Conservation (phyloP, 30 jellyfish, hydroid and myxozoan species). For the Hydractinia echinata region DNA sequence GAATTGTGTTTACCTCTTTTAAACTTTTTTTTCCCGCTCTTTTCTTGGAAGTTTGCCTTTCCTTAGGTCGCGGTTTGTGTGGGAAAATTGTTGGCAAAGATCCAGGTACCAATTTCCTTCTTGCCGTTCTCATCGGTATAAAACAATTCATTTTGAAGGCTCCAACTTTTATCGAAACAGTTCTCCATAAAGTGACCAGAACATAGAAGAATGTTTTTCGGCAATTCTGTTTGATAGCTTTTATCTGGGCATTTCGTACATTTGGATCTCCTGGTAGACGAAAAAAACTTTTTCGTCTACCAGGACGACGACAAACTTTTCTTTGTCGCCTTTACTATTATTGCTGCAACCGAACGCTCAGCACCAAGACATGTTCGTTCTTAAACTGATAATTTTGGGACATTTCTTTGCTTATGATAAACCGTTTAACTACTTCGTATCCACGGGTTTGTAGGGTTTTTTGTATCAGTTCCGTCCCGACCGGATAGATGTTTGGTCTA, state of each 20-base stretch:
- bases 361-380: background rate
- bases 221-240: background rate
- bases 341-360: slow-evolving; percentile 2
- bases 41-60: background rate
- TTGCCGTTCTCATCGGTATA: background rate
- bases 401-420: too few relatives aligned
- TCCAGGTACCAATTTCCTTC: slow-evolving; percentile 1
- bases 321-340: background rate
- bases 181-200: background rate
- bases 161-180: slow-evolving; percentile 2
- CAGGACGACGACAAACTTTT: too few relatives aligned
- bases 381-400: too few relatives aligned
- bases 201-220: background rate
- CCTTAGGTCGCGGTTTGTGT: background rate
- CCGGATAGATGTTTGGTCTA: too few relatives aligned
- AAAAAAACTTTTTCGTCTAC: too few relatives aligned
- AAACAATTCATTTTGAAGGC: background rate
- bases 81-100: slow-evolving; percentile 3
- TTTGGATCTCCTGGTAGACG: background rate
- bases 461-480: too few relatives aligned
- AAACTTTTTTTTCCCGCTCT: background rate
- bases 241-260: background rate
- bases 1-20: too few relatives aligned
- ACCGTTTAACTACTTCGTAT: too few relatives aligned
- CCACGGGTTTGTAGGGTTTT: too few relatives aligned